Conservation (phyloP, 2,113 vertebrate genomes). For the Equus przewalskii region DNA sequence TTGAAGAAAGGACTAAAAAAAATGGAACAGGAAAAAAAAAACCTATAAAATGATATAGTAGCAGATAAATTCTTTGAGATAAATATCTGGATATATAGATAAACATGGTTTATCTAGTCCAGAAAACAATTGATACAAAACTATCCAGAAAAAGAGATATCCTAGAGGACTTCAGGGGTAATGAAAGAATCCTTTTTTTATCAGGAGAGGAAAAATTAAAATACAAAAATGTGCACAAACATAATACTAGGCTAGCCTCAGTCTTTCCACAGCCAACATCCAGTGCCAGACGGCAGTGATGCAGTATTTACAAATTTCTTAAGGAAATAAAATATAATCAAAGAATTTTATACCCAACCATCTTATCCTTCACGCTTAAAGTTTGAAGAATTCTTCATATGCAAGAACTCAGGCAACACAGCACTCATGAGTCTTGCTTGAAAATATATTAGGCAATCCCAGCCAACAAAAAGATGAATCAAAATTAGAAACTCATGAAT, state of each 20-base stretch:
- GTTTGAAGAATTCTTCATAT: background rate
- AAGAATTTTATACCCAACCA: constrained; percentile 36
- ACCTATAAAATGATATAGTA: background rate
- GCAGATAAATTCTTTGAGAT: background rate
- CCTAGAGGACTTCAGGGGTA: background rate
- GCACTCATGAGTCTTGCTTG: background rate
- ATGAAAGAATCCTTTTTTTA: background rate
- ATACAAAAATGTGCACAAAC: background rate
- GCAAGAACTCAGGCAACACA: background rate
- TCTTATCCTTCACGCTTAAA: background rate
- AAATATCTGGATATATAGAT: background rate
- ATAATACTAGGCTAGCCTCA: background rate
- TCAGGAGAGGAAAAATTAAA: constrained; percentile 3
- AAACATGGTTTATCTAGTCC: background rate
- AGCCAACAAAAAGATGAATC: background rate
- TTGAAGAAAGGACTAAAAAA: background rate
- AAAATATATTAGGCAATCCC: background rate
- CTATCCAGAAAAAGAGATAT: background rate
- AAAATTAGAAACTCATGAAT: background rate
- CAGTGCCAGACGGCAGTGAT: background rate
- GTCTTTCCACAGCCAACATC: background rate
- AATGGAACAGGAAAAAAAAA: background rate
- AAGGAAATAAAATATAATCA: constrained; percentile 46
- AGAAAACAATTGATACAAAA: background rate
- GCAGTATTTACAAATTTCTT: background rate